Percentiles rank a stretch among this genome's conserved stretches.
Conservation (phyloP, 1,140 invertebrate genomes). For the Luehdorfia chinensis region DNA sequence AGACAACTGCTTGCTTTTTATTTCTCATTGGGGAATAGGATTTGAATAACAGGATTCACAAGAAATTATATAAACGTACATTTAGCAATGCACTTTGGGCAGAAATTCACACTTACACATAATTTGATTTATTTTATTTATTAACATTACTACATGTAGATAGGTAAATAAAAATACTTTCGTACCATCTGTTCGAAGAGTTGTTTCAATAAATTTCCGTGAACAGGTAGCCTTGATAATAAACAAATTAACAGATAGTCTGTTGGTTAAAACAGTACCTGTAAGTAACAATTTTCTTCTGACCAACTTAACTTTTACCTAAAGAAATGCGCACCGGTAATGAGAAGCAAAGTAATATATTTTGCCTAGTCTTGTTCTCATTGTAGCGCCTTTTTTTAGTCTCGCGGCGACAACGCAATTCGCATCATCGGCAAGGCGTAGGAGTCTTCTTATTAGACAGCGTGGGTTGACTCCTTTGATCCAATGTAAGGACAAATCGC, state of each 20-base stretch:
- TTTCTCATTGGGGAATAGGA: neutral
- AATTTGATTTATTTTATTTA: too few relatives aligned
- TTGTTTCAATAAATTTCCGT: slow-evolving; percentile 6
- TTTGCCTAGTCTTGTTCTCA: slow-evolving; percentile 43
- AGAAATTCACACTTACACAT: too few relatives aligned
- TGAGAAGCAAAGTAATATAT: slow-evolving; percentile 21
- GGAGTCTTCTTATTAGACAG: slow-evolving; percentile 61
- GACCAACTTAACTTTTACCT: slow-evolving; percentile 14
- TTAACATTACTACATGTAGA: too few relatives aligned
- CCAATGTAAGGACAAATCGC: slow-evolving; percentile 60
- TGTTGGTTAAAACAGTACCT: too few relatives aligned
- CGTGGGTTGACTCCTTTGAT: slow-evolving; percentile 64
- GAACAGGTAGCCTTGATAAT: slow-evolving; percentile 24
- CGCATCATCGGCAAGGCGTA: slow-evolving; percentile 50
- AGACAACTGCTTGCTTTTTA: neutral
- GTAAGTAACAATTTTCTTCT: too few relatives aligned
- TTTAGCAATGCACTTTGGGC: neutral
- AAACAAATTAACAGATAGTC: slow-evolving; percentile 12
- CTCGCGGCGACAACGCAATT: slow-evolving; percentile 38
- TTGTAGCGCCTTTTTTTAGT: slow-evolving; percentile 36
- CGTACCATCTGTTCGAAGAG: slow-evolving; percentile 29
- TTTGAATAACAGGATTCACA: too few relatives aligned
- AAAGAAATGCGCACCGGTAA: slow-evolving; percentile 21
- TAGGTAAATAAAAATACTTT: slow-evolving; percentile 12
- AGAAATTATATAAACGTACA: too few relatives aligned